Base-by-base conservation (phyloP, 2,113 vertebrate species). In the Chamaea fasciata region DNA sequence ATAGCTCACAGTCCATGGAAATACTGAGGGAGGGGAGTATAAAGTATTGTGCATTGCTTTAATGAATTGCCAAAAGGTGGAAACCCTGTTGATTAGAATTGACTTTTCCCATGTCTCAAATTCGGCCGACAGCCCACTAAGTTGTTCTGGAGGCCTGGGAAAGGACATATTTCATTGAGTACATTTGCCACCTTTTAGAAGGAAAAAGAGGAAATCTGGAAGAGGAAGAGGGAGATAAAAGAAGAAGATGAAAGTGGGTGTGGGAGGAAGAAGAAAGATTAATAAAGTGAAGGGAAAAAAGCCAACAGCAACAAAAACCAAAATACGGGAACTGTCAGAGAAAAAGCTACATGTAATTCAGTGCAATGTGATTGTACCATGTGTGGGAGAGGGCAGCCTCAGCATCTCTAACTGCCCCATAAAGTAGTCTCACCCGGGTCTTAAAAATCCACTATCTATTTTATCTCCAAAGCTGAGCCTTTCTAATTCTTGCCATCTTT, bases 21-120 rank as follows among this genome's bases (percentile, higher is more conserved):
- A 85, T 80, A 65, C 52, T 27, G 73, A 89, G 46, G 83, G 73
- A 94, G 44, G 23, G 65, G 71, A 83, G 17, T 80, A 62, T 53
- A 83, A 62, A 83, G 37, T 46, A 47, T 44, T 70, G 23, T 90
- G 46, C 39, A 8, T 39, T 85, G 39, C 83, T 95, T 96, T 97
- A 77, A 93, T 90, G 83, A 46, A 62, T 68, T 88, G 90, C 90
- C 90, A 94, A 94, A 96, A 93, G 37, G 31, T 96, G 74, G 73
- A 87, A 95, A 87, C 88, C 93, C 82, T 21, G 67, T 82, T 82
- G 92, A 71, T 75, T 71, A 35, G 26, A 89, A 74, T 15, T 85
- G 90, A 92, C 68, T 96, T 96, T 97, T 97, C 91, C 77, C 95
- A 96, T 30, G 65, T 87, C 87, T 93, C 74, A 30, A 56, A 83